Conservation (phyloP, 1,140 invertebrate genomes). For the Homalodisca vitripennis region DNA sequence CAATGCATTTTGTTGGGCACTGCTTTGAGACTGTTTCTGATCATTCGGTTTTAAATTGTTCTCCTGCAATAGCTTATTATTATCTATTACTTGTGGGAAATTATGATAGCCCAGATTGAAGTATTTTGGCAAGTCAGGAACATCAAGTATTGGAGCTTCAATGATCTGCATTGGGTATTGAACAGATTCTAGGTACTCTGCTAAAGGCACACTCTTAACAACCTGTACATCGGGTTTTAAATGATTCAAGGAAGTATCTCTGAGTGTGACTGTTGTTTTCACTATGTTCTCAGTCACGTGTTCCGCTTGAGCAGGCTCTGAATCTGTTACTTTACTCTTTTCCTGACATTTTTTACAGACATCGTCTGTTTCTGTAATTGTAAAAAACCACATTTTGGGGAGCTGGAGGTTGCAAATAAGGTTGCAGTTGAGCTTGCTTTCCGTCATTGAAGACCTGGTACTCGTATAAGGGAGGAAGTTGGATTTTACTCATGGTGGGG, state of each 20-base stretch:
- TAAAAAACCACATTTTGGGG: slow-evolving; percentile 5
- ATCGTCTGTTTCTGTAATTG: slow-evolving; percentile 6
- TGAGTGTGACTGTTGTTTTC: not conserved
- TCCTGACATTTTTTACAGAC: slow-evolving; percentile 20
- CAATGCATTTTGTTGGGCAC: not conserved
- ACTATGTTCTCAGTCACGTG: slow-evolving; percentile 20
- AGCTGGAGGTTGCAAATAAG: slow-evolving; percentile 17
- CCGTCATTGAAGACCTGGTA: slow-evolving; percentile 25
- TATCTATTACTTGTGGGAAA: slow-evolving; percentile 30
- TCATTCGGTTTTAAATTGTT: slow-evolving; percentile 19
- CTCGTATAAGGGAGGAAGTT: slow-evolving; percentile 11
- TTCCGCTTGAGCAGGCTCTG: slow-evolving; percentile 28
- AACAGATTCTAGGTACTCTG: slow-evolving; percentile 41
- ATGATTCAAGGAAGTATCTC: not conserved
- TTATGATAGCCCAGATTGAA: slow-evolving; percentile 36
- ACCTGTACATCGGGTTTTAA: slow-evolving; percentile 8
- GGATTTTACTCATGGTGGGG: slow-evolving; percentile 24
- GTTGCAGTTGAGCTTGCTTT: not conserved
- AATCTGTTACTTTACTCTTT: slow-evolving; percentile 13
- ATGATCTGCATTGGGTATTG: slow-evolving; percentile 43
- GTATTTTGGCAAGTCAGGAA: slow-evolving; percentile 38
- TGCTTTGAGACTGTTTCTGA: not conserved
- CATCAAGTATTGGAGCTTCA: slow-evolving; percentile 40
- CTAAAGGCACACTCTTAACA: slow-evolving; percentile 41
- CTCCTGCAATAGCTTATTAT: not conserved